These are phyloP conservation scores for Pseudomyrmex sp. DNA, from an alignment of 1,140 invertebrate genomes.

Conservation along the genomic window DNA sequence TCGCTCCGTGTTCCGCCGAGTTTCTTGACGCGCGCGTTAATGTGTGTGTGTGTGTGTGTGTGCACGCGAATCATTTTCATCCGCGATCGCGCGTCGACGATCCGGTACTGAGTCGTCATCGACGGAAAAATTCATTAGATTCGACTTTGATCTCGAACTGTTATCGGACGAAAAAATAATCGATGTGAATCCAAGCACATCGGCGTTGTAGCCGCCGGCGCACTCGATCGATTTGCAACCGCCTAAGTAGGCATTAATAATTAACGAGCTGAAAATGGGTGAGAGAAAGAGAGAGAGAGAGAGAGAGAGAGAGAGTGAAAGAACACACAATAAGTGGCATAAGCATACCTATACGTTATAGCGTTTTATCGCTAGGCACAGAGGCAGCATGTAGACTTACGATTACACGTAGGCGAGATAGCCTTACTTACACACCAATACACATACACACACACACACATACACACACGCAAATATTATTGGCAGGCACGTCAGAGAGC, in stretches of 20 bases:
- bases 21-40: slow-evolving; percentile 9
- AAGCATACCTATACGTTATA: slow-evolving; percentile 68
- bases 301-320: not conserved
- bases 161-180: not conserved
- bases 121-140: not conserved
- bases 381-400: slow-evolving; percentile 65
- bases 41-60: not conserved
- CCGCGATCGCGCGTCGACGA: not conserved
- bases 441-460: no score
- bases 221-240: slow-evolving; percentile 76
- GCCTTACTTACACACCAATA: slow-evolving; percentile 14
- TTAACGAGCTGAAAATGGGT: slow-evolving; percentile 63
- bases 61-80: not conserved
- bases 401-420: slow-evolving; percentile 65
- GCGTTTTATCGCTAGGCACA: slow-evolving; percentile 74
- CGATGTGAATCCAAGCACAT: slow-evolving; percentile 37
- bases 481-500: slow-evolving; percentile 41
- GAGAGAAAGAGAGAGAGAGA: no score
- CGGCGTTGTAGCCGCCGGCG: slow-evolving; percentile 67
- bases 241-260: slow-evolving; percentile 71
- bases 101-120: no score
- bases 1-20: not conserved
- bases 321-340: slow-evolving; percentile 66
- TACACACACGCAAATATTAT: slow-evolving; percentile 51
- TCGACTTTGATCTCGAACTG: slow-evolving; percentile 2